Evolutionary conservation across 2,888 invertebrate genomes (phyloP).

Genomic region (Hecatera dysodea): DNA sequence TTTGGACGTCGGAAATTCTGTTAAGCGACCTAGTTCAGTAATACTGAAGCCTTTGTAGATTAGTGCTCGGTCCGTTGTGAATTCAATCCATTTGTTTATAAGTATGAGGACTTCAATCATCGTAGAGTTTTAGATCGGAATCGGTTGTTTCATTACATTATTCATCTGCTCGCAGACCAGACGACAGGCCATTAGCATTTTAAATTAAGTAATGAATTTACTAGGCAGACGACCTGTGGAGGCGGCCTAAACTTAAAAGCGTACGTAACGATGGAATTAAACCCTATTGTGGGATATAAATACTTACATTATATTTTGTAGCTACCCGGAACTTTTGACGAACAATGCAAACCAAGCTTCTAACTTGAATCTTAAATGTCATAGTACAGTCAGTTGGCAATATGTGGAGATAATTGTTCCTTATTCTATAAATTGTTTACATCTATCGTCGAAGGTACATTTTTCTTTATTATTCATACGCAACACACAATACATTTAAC

Average conservation of each 20-base stretch:
- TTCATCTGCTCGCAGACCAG: slow-evolving; percentile 81
- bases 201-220: slow-evolving; percentile 87
- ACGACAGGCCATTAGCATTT: slow-evolving; percentile 87
- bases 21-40: slow-evolving; percentile 30
- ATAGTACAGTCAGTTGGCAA: not conserved
- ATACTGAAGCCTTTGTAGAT: slow-evolving; percentile 39
- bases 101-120: slow-evolving; percentile 72
- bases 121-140: slow-evolving; percentile 77
- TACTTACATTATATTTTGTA: slow-evolving; percentile 6
- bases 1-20: slow-evolving; percentile 12
- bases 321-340: not conserved
- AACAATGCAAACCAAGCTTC: not conserved
- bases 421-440: not conserved
- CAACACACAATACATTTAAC: slow-evolving; percentile 27
- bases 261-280: slow-evolving; percentile 54
- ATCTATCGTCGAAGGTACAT: not conserved
- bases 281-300: slow-evolving; percentile 5
- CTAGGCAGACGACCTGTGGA: slow-evolving; percentile 72
- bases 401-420: not conserved
- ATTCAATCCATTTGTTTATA: slow-evolving; percentile 39
- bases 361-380: slow-evolving; percentile 3
- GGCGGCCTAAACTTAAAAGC: slow-evolving; percentile 66
- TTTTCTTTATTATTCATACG: slow-evolving; percentile 17
- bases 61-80: slow-evolving; percentile 14
- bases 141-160: slow-evolving; percentile 81